These are phyloP conservation scores for Nowickia ferox DNA, from an alignment of 2,888 invertebrate species.

Conservation along the genomic window DNA sequence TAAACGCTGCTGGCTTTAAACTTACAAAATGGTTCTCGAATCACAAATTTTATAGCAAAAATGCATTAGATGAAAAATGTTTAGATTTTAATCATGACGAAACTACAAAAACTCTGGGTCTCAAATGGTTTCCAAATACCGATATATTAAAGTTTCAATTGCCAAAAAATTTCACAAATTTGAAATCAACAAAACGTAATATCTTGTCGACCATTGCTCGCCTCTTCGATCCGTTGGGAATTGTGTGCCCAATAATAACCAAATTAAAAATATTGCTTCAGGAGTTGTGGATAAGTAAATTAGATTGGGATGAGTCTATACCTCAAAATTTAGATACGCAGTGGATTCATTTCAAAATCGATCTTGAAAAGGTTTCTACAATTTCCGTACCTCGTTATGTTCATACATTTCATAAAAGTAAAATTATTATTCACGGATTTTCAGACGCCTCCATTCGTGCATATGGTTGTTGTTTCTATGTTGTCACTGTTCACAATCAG, in stretches of 20 bases:
- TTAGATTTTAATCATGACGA: neutral
- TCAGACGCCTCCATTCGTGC: constrained; percentile 49
- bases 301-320: constrained; percentile 34
- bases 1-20: constrained; percentile 11
- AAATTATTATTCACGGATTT: constrained; percentile 1
- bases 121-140: constrained; percentile 60
- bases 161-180: neutral
- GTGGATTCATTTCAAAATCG: neutral
- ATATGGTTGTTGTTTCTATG: constrained; percentile 64
- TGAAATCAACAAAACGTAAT: constrained; percentile 8
- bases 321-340: constrained; percentile 10
- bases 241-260: constrained; percentile 11
- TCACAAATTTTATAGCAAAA: constrained; percentile 5
- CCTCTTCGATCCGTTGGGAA: constrained; percentile 10
- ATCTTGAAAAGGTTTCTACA: neutral
- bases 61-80: neutral
- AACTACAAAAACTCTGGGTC: constrained; percentile 23
- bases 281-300: constrained; percentile 31
- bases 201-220: neutral
- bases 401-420: neutral
- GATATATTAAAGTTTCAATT: constrained; percentile 1
- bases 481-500: constrained; percentile 39
- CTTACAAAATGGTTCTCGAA: constrained; percentile 44
- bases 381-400: constrained; percentile 19
- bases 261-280: constrained; percentile 20